These are phyloP conservation scores for Anoplius nigerrimus DNA, from an alignment of 2,888 invertebrate genomes.

Conservation along the genomic window DNA sequence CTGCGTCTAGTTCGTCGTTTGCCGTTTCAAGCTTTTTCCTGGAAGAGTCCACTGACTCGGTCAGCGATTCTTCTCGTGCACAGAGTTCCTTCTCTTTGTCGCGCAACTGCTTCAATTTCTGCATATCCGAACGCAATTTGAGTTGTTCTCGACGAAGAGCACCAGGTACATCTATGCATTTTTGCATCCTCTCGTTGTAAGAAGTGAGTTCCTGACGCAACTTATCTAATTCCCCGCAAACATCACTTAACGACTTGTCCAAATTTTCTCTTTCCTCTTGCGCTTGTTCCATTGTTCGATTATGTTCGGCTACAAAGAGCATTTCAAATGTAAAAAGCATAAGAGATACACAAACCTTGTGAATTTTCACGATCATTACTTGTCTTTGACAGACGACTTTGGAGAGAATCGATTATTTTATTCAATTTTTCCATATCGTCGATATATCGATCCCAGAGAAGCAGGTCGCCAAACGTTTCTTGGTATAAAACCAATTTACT, in stretches of 20 bases:
- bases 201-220: slow-evolving; percentile 76
- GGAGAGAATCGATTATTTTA: slow-evolving; percentile 73
- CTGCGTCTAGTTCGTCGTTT: slow-evolving; percentile 74
- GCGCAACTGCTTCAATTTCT: slow-evolving; percentile 75
- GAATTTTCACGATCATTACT: slow-evolving; percentile 41
- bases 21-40: slow-evolving; percentile 54
- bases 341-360: not conserved
- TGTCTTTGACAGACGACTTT: slow-evolving; percentile 66
- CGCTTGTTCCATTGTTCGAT: slow-evolving; percentile 73
- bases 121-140: slow-evolving; percentile 80
- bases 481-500: slow-evolving; percentile 76
- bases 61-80: slow-evolving; percentile 63
- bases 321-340: slow-evolving; percentile 13
- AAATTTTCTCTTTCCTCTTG: slow-evolving; percentile 77
- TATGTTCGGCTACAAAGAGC: not conserved
- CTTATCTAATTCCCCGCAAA: slow-evolving; percentile 76
- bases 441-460: slow-evolving; percentile 85
- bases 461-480: slow-evolving; percentile 84
- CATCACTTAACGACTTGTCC: slow-evolving; percentile 75
- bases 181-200: slow-evolving; percentile 80
- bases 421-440: slow-evolving; percentile 77
- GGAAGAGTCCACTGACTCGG: slow-evolving; percentile 65
- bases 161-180: slow-evolving; percentile 79
- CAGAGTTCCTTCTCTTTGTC: slow-evolving; percentile 74
- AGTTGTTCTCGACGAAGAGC: slow-evolving; percentile 82